Evolutionary conservation across 2,797 vertebrate species (phyloP), one percentile per base, ranked within the genome.

Genomic region (Syngnathus acus): DNA sequence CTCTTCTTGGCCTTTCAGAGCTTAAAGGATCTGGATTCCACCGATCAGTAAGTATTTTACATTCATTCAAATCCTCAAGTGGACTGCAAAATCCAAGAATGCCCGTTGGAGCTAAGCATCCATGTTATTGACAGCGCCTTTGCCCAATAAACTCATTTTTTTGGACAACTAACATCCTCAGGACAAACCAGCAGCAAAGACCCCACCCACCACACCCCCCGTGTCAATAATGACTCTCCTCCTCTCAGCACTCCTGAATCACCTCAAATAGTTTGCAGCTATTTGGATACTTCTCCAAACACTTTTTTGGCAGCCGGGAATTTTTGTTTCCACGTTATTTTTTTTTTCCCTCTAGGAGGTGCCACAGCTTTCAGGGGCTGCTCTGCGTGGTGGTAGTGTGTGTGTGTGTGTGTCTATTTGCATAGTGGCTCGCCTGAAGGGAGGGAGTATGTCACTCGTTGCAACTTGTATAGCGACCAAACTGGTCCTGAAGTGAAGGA

Each of bases 21-120:
- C 94, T 92, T 78, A 95, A 95, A 66, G 92, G 94, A 73, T 88
- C 96, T 71, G 89, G 94, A 85, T 99, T 95, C 89, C 92, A 85
- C 74, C 93, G 94, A 86, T 96, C 97, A 78, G 97, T 98, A 89
- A 94, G 91, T 84, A 4, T 4, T n/a, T 50, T 3, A 0, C 1
- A 55, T 17, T 26, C 10, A 16, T 9, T 26, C 40, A 21, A 19
- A 3, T 1, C 9, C n/a, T n/a, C 16, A 2, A 60, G 1, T 10
- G 5, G 2, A 21, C 5, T 21, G 37, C 7, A 4, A 17, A 10
- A 10, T 21, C 39, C 6, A 2, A 21, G 38, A 42, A 19, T 11
- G 19, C 19, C 32, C 39, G 63, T 75, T 74, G n/a, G 74, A 17
- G 73, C 54, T 0, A 67, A 40, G 11, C 37, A 9, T 26, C n/a